phyloP scores from a whole-genome alignment of 2,797 vertebrate species.

The Falco concolor region DNA sequence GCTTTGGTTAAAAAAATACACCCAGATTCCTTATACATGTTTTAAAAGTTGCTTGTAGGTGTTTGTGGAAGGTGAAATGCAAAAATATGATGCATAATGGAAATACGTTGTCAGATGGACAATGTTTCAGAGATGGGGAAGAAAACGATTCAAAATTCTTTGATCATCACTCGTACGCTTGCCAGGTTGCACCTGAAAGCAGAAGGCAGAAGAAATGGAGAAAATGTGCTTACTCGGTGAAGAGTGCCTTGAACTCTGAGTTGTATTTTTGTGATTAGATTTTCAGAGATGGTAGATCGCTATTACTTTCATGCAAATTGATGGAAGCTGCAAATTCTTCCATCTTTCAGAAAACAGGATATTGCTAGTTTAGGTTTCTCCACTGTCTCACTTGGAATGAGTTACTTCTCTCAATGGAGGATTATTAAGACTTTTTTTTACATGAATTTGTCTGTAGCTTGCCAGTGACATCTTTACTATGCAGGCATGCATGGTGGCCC shows the following conservation, averaged over 20 bases:
- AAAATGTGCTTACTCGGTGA: neutral
- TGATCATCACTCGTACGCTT: accelerated
- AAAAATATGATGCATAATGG: neutral
- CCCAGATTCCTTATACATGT: neutral
- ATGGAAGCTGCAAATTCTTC: neutral
- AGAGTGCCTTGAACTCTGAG: neutral
- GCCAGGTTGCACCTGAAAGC: neutral
- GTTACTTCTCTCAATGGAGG: neutral
- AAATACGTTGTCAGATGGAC: neutral
- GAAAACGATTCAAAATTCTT: neutral
- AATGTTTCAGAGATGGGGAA: neutral
- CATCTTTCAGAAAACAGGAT: neutral
- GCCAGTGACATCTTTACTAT: neutral
- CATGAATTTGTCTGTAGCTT: neutral
- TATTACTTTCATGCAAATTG: neutral
- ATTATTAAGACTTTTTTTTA: neutral
- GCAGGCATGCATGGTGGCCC: neutral
- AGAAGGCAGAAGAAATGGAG: neutral
- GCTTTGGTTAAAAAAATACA: neutral
- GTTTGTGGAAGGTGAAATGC: neutral
- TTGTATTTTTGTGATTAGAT: neutral
- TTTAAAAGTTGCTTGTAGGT: neutral
- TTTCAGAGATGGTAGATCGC: neutral
- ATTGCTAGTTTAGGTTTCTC: neutral
- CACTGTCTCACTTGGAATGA: neutral